These are phyloP conservation scores for Hydrochoerus hydrochaeris DNA, from an alignment of 2,113 vertebrate species.

Conservation along the genomic window DNA sequence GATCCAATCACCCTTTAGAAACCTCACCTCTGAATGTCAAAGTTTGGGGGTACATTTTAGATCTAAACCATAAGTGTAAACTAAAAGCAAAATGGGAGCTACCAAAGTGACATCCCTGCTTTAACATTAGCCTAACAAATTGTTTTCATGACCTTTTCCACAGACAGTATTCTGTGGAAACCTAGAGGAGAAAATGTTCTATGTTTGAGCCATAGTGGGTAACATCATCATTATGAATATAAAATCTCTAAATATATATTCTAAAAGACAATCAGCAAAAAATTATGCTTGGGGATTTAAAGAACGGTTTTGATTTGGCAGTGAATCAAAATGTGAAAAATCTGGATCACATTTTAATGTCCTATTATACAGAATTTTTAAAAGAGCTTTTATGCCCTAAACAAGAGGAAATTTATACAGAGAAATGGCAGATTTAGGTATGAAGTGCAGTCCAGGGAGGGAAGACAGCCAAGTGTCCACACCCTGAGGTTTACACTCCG, in stretches of 20 bases:
- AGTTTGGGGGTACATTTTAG: neutral
- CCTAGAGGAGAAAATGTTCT: neutral
- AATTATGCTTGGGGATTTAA: neutral
- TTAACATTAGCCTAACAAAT: neutral
- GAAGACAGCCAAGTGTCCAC: neutral
- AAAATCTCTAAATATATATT: neutral
- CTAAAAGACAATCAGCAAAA: neutral
- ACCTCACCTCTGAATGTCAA: neutral
- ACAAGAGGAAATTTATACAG: neutral
- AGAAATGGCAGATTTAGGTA: neutral
- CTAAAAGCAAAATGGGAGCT: neutral
- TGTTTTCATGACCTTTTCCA: neutral
- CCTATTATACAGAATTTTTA: neutral
- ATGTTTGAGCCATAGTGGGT: neutral
- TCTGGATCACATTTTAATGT: neutral
- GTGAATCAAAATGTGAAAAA: conserved; percentile 19
- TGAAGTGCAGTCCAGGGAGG: neutral
- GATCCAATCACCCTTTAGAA: neutral
- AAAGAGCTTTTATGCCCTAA: neutral
- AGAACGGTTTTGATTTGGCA: neutral
- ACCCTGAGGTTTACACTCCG: neutral
- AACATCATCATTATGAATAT: neutral
- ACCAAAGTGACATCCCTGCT: neutral
- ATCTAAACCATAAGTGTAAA: neutral
- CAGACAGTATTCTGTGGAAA: neutral